phyloP scores from a whole-genome alignment of 2,888 invertebrate genomes.

The Hirtodrosophila alboralis region DNA sequence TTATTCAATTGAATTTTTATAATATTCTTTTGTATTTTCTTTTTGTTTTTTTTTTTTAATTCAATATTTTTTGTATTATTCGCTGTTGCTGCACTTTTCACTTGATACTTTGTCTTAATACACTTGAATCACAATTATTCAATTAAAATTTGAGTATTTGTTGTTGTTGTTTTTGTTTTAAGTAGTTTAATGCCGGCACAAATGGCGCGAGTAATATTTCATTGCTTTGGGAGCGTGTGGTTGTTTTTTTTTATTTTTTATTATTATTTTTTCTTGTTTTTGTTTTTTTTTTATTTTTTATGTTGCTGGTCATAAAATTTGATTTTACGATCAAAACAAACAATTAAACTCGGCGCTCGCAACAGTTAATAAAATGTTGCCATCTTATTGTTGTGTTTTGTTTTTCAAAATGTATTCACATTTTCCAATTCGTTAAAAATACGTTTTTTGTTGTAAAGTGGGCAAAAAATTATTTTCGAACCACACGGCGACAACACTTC shows the following conservation, averaged over 20 bases:
- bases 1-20: constrained; percentile 1
- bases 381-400: constrained; percentile 23
- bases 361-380: constrained; percentile 71
- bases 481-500: constrained; percentile 35
- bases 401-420: constrained; percentile 1
- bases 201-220: constrained; percentile 56
- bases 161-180: constrained; percentile 35
- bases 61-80: background rate
- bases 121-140: constrained; percentile 5
- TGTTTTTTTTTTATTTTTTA: constrained; percentile 57
- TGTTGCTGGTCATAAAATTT: constrained; percentile 80
- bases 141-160: constrained; percentile 12
- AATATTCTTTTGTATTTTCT: background rate
- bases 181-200: constrained; percentile 58
- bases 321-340: constrained; percentile 84
- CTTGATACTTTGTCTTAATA: background rate
- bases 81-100: constrained; percentile 12
- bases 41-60: constrained; percentile 3
- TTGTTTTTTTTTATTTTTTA: constrained; percentile 36
- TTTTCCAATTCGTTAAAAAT: constrained; percentile 10
- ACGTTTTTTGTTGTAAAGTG: constrained; percentile 13
- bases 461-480: constrained; percentile 30
- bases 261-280: constrained; percentile 45
- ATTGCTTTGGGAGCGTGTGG: constrained; percentile 56
- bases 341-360: constrained; percentile 80